Evolutionary conservation across 92 coral and sea anemone genomes (phyloP).

Genomic region (Plumapathes pennacea): DNA sequence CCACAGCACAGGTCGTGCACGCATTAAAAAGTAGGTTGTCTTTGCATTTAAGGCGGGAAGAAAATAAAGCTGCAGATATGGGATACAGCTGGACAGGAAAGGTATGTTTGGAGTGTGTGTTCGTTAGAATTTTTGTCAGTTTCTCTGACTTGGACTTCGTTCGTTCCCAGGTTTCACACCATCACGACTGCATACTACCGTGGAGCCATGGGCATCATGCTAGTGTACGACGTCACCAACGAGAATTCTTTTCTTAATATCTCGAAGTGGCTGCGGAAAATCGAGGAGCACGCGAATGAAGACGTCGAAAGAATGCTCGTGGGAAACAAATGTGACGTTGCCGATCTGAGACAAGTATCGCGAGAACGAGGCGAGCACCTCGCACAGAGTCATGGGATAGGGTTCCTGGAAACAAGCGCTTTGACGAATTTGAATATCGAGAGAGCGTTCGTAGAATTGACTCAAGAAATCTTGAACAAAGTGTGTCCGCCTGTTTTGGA

Average conservation of each 20-base stretch:
- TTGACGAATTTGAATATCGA: conserved; percentile 81
- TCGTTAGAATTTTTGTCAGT: background rate
- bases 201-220: conserved; percentile 96
- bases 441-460: conserved; percentile 71
- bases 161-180: conserved; percentile 73
- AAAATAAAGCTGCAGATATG: conserved; percentile 92
- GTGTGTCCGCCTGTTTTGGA: conserved; percentile 94
- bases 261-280: conserved; percentile 90
- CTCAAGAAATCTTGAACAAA: conserved; percentile 84
- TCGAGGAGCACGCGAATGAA: conserved; percentile 96
- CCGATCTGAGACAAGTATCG: conserved; percentile 60
- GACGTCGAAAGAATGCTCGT: conserved; percentile 90
- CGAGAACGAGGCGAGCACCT: conserved; percentile 80
- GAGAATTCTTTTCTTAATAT: conserved; percentile 85
- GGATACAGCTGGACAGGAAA: conserved; percentile 98
- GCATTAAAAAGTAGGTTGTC: too few species aligned
- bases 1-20: too few species aligned
- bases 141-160: background rate
- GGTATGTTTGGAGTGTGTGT: conserved; percentile 27
- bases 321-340: conserved; percentile 93
- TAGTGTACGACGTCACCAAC: conserved; percentile 96
- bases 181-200: conserved; percentile 98
- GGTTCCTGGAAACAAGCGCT: conserved; percentile 89
- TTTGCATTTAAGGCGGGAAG: conserved; percentile 66
- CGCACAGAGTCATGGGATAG: conserved; percentile 63